phyloP scores from a whole-genome alignment of 2,113 vertebrate species.

The Chunga burmeisteri region DNA sequence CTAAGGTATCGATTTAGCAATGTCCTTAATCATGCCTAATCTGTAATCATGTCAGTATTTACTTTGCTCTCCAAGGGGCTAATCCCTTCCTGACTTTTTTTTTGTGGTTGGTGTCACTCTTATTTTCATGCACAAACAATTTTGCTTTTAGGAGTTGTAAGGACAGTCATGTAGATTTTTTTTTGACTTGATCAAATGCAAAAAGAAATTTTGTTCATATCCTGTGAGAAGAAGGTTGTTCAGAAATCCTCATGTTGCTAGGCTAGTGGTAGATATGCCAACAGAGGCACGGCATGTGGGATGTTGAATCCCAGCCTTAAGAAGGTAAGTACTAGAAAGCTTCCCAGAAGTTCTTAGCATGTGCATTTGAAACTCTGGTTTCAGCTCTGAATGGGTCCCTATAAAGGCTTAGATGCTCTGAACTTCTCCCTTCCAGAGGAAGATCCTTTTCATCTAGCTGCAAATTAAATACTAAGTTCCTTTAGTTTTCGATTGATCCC shows the following conservation, averaged over 20 bases:
- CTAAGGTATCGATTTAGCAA: neutral
- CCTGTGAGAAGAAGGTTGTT: neutral
- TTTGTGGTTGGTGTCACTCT: neutral
- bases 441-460: neutral
- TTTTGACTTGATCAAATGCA: neutral
- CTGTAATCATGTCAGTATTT: neutral
- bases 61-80: neutral
- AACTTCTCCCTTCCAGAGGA: neutral
- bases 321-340: neutral
- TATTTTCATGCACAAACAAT: neutral
- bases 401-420: neutral
- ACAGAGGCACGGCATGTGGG: neutral
- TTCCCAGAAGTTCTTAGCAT: neutral
- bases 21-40: neutral
- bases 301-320: neutral
- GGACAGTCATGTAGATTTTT: neutral
- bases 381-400: neutral
- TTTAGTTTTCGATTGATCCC: neutral
- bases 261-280: neutral
- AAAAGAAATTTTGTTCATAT: neutral
- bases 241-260: neutral
- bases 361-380: neutral
- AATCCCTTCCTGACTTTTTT: neutral
- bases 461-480: neutral
- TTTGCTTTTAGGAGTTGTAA: neutral